Conservation (phyloP, 2,888 invertebrate genomes). For the Linnaemya vulpina region DNA sequence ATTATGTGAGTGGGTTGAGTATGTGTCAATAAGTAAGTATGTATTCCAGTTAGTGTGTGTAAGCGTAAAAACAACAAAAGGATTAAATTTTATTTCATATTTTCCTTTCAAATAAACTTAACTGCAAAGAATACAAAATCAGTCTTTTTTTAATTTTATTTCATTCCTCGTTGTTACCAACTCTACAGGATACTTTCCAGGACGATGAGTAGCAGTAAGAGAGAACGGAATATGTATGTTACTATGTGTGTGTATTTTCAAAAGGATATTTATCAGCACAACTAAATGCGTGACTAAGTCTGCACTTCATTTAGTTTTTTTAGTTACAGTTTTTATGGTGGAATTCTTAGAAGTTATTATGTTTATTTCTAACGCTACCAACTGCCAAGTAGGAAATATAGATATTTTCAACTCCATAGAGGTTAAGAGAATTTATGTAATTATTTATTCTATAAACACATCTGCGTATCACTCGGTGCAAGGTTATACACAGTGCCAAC, state of each 20-base stretch:
- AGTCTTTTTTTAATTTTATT: not conserved
- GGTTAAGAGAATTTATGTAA: not conserved
- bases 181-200: constrained; percentile 49
- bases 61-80: constrained; percentile 36
- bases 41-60: not conserved
- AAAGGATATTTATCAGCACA: constrained; percentile 59
- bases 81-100: constrained; percentile 48
- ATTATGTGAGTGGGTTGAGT: not conserved
- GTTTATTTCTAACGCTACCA: not conserved
- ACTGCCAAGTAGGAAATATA: constrained; percentile 24
- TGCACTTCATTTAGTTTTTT: constrained; percentile 47
- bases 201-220: constrained; percentile 11
- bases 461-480: no score
- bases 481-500: no score
- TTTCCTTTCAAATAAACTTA: constrained; percentile 26
- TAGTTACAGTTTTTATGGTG: constrained; percentile 34
- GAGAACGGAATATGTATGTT: not conserved
- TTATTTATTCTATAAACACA: no score
- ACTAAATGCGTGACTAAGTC: constrained; percentile 65
- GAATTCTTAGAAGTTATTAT: constrained; percentile 24
- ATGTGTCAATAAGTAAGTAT: not conserved
- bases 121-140: constrained; percentile 23
- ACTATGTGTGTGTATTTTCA: constrained; percentile 18
- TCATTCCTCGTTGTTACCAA: constrained; percentile 41
- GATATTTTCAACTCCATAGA: not conserved